Evolutionary conservation across 2,797 vertebrate species (phyloP), one percentile per base, ranked within the genome.

Genomic region (Trachurus trachurus): DNA sequence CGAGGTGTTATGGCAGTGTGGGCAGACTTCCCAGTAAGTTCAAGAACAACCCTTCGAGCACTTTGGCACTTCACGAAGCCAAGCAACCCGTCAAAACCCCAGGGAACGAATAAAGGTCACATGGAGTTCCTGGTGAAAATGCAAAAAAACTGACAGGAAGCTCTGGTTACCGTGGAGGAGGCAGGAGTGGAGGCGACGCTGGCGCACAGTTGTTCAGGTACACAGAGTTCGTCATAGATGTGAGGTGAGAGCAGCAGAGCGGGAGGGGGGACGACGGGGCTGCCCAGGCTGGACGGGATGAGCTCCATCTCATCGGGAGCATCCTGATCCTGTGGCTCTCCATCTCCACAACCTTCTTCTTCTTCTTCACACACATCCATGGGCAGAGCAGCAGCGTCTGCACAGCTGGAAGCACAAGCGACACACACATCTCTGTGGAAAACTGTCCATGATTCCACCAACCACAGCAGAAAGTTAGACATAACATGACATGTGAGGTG

Each of bases 251-350:
- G 82, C 42, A 49, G 83, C 68, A 66, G 69, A 61, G 49, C 15
- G 17, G 62, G 22, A 9, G 82, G 78, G 66, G 22, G 53, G 60
- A 81, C 69, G 16, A 88, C n/a, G 6, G 91, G 92, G 83, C 95
- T 95, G 69, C 91, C 90, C 80, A 95, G 94, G 71, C 95, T 96
- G 69, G 95, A 96, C 21, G 74, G 3, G 9, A 95, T 66, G 59
- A 85, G 6, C 70, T 94, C 92, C 2, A 31, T 82, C n/a, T 3
- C 64, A 78, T 34, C 56, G 59, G 26, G 26, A 26, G 26, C 26
- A 26, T 26, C n/a, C n/a, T 26, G 26, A 31, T 26, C 54, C 15
- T 40, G 63, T 34, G 49, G 42, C 50, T 57, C 17, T 21, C 45
- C n/a, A 65, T 57, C 17, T 21, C 45, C n/a, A 65, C 65, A 1